Base-by-base conservation (phyloP, 2,113 vertebrate species). In the Phylloscopus trochiloides region DNA sequence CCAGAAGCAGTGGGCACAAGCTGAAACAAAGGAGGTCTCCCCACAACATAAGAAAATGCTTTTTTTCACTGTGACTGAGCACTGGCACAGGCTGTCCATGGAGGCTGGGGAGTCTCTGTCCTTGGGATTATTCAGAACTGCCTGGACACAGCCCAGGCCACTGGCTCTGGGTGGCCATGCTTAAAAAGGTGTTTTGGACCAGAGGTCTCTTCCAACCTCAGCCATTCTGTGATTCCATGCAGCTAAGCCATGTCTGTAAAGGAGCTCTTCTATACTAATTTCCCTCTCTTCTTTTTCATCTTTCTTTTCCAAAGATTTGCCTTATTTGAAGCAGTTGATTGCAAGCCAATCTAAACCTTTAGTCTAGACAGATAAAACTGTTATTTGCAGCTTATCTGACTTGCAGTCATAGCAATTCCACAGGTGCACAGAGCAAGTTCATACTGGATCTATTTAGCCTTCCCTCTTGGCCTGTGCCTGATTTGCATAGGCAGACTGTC, bases 281-380 rank as follows among this genome's bases (percentile, higher is more conserved):
- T 92, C 70, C 25, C 17, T 85, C 50, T 78, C 14, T 74, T 34
- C 22, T 82, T 94, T 92, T 88, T 94, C 17, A 25, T 92, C 52
- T 86, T 71, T 40, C 31, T 83, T 62, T 76, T 34, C 47, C 67
- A 52, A 80, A 86, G 55, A 86, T 93, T 67, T 83, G 58, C 55
- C 47, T 80, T 90, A 55, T 80, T 92, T 80, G 82, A 83, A 88
- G 72, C 68, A 67, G 58, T 45, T 90, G 92, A 67, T 52, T 74
- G 50, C 72, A 61, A 88, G 92, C 88, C 88, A 93, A 70, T 92
- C 92, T 88, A 93, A 95, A 94, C 68, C 65, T 94, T 88, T 86
- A 93, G 86, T 92, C 86, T 96, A 94, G 96, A 96, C 92, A 93
- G 94, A 94, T 95, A 96, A 90, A 95, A 83, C 51, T 86, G 34